A percentile compares a stretch with the other conserved stretches of the same genome.
These are phyloP conservation scores for Vandiemenella viatica DNA, from an alignment of 2,888 invertebrate genomes.

Conservation along the genomic window DNA sequence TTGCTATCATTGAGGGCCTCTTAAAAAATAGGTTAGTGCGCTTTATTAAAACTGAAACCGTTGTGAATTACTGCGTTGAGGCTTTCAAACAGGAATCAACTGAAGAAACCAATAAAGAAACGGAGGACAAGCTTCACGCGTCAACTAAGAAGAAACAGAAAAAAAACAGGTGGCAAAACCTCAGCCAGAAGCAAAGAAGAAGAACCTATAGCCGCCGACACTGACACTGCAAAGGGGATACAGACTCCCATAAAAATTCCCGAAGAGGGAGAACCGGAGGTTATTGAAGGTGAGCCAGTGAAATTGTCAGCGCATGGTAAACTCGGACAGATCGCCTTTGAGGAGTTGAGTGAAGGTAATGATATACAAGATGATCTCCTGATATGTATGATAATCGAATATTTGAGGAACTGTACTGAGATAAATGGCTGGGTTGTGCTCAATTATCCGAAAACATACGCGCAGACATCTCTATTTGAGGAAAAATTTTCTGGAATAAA, in stretches of 20 bases:
- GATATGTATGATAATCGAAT: conserved; percentile 43
- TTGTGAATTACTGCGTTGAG: background rate
- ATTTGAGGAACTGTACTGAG: conserved; percentile 32
- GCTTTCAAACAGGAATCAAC: background rate
- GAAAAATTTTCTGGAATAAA: conserved; percentile 37
- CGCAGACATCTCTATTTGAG: conserved; percentile 43
- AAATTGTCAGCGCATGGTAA: no score
- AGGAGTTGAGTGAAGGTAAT: conserved; percentile 37
- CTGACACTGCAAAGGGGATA: no score
- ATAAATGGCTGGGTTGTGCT: conserved; percentile 45
- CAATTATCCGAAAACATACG: conserved; percentile 43
- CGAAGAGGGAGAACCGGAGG: conserved; percentile 18
- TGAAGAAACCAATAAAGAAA: background rate
- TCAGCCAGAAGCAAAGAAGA: no score
- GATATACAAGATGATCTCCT: conserved; percentile 38
- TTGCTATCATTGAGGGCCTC: background rate
- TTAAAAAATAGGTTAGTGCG: background rate
- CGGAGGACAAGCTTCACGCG: no score
- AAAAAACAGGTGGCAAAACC: no score
- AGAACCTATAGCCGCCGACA: no score
- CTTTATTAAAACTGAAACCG: background rate
- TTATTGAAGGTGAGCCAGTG: no score
- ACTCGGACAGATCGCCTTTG: conserved; percentile 41
- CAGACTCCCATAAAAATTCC: conserved; percentile 38
- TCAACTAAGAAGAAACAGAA: no score